Evolutionary conservation across 53 echinoderm and acorn worm species (phyloP).

Genomic region (Patiria pectinifera): DNA sequence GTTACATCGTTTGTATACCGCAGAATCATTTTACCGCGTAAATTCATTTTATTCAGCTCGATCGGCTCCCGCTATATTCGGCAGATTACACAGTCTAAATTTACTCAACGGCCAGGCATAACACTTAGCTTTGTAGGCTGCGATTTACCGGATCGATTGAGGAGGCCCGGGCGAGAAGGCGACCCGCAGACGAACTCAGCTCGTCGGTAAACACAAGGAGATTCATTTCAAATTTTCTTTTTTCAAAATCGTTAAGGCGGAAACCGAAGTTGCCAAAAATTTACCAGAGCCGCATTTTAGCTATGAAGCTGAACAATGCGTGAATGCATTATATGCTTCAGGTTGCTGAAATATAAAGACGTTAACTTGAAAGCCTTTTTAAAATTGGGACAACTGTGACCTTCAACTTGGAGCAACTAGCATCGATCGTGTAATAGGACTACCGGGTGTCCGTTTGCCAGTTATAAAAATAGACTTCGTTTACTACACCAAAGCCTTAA

Average conservation of each 20-base stretch:
- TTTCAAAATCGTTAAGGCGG: too few relatives aligned
- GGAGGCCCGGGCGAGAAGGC: not conserved
- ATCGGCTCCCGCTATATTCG: not conserved
- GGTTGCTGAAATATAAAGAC: not conserved
- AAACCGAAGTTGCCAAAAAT: not conserved
- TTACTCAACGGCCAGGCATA: conserved; percentile 14
- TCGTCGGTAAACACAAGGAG: conserved; percentile 58
- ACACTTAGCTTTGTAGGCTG: not conserved
- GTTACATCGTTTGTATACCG: conserved; percentile 21
- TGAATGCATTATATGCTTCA: not conserved
- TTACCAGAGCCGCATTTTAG: too few relatives aligned
- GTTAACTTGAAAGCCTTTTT: not conserved
- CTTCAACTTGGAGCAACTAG: not conserved
- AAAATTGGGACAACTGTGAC: not conserved
- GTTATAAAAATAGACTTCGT: too few relatives aligned
- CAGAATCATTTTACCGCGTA: conserved; percentile 28
- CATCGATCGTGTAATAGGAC: not conserved
- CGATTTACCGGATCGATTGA: conserved; percentile 36
- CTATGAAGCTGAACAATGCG: not conserved
- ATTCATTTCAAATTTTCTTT: conserved; percentile 14
- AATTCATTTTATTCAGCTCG: conserved; percentile 29
- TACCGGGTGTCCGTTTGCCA: too few relatives aligned
- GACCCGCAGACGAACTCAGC: not conserved
- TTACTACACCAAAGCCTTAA: too few relatives aligned
- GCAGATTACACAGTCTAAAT: conserved; percentile 27